Base-by-base conservation (phyloP, 1,140 invertebrate species). In the Pectinophora gossypiella region DNA sequence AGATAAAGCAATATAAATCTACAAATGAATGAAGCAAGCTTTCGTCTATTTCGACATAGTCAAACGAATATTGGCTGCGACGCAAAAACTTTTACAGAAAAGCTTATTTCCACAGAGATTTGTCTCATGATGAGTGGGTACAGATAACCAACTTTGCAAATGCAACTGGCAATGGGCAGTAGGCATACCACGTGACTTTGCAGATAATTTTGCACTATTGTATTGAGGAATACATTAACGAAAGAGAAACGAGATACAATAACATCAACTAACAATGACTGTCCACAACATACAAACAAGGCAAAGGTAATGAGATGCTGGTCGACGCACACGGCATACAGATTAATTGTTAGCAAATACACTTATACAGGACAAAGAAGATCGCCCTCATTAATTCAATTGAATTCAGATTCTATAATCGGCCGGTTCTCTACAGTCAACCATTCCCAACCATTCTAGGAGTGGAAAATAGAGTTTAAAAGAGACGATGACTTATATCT, bases 291-390 rank as follows among this genome's bases (percentile, higher is more conserved):
- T 68, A n/a, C n/a, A 64, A 71, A 57, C 61, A 36, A 36, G 61
- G 81, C 73, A 82, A 80, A 74, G 65, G 67, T 72, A 85, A 80
- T 77, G 60, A 80, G 73, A 50, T 51, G 59, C 61, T 56, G 54
- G 59, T 59, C 56, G 54, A 58, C 54, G 59, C 54, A 69, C 48
- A 59, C 59, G 53, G 79, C 75, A 80, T 85, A 85, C 73, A 68
- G 68, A 85, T 85, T 69, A 78, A 76, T 77, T 74, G 73, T 65
- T 72, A 65, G 67, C 50, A 58, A 65, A 68, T 40, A 40, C 36
- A 65, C 54, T 54, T 57, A 43, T 48, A 35, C 18, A 42, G 59
- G 59, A 78, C 74, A 79, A 72, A 78, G 75, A 79, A 70, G 66
- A 65, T 65, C 54, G 40, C 54, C 50, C 58, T 76, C 59, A 72